Conservation (phyloP, 2,888 invertebrate species). For the Parascotia fuliginaria region DNA sequence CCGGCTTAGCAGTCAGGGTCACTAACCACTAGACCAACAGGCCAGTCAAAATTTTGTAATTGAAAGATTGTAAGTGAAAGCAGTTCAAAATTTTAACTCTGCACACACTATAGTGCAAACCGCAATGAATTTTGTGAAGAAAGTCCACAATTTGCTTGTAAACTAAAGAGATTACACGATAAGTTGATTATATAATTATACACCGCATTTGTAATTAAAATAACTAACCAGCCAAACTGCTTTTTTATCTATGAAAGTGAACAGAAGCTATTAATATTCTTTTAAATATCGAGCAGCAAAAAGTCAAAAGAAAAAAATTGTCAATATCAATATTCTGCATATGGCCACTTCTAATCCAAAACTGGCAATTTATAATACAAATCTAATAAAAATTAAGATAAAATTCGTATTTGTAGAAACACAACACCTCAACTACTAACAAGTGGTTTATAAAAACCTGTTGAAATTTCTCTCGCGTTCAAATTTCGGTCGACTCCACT, state of each 20-base stretch:
- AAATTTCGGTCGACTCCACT: conserved; percentile 36
- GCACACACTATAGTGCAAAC: conserved; percentile 20
- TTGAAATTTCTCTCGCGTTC: conserved; percentile 43
- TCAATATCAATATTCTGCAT: no score
- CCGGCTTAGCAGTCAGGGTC: no score
- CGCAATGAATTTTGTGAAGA: conserved; percentile 29
- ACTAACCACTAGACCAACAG: no score
- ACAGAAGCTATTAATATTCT: background rate
- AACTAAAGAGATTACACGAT: conserved; percentile 17
- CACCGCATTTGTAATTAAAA: conserved; percentile 5
- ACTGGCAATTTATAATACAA: no score
- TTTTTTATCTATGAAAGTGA: conserved; percentile 6
- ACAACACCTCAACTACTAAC: conserved; percentile 16
- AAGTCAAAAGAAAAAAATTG: no score
- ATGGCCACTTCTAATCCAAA: no score
- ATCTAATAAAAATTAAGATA: conserved; percentile 1
- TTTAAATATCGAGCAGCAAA: background rate
- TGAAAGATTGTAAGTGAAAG: conserved; percentile 38
- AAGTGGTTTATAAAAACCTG: conserved; percentile 35
- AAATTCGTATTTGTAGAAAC: conserved; percentile 20
- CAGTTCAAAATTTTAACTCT: conserved; percentile 13
- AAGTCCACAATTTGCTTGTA: conserved; percentile 29
- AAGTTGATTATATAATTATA: conserved; percentile 24
- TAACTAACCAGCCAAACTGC: conserved; percentile 4
- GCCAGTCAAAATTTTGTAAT: no score